A percentile compares a stretch with the other conserved stretches of the same genome.
Conservation (phyloP, 1,140 invertebrate species). For the Oreohelix idahoensis region DNA sequence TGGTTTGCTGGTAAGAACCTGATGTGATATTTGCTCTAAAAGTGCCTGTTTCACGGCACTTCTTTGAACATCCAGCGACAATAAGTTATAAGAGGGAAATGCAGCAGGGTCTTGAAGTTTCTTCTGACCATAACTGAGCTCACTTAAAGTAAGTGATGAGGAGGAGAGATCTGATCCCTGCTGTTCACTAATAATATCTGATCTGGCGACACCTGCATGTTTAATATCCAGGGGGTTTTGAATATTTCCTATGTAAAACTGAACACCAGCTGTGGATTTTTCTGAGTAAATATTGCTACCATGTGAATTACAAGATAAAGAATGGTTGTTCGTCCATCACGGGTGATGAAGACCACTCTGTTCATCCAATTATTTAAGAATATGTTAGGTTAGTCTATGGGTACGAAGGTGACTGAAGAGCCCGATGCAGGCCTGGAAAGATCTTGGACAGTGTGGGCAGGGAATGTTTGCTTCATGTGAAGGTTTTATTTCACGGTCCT, state of each 20-base stretch:
- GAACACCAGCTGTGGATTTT: background rate
- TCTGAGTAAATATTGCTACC: background rate
- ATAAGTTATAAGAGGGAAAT: background rate
- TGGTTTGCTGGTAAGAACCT: background rate
- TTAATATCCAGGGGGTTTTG: background rate
- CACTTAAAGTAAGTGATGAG: background rate
- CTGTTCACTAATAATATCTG: too few relatives aligned
- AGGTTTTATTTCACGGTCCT: too few relatives aligned
- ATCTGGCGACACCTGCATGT: background rate
- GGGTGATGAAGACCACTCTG: too few relatives aligned
- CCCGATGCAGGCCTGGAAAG: too few relatives aligned
- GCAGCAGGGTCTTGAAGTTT: background rate
- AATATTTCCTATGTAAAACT: background rate
- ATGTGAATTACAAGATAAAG: background rate
- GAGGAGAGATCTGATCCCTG: background rate
- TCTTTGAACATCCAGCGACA: background rate
- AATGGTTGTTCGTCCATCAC: slow-evolving; percentile 7
- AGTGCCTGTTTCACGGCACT: background rate
- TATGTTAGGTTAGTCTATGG: too few relatives aligned
- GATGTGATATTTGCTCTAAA: background rate
- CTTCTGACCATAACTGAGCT: background rate
- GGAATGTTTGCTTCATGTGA: too few relatives aligned
- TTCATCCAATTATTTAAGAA: too few relatives aligned
- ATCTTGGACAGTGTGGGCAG: too few relatives aligned
- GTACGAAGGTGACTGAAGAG: too few relatives aligned